Percentiles rank a stretch among this genome's conserved stretches.
Conservation (phyloP, 2,113 vertebrate species). For the Ia io region DNA sequence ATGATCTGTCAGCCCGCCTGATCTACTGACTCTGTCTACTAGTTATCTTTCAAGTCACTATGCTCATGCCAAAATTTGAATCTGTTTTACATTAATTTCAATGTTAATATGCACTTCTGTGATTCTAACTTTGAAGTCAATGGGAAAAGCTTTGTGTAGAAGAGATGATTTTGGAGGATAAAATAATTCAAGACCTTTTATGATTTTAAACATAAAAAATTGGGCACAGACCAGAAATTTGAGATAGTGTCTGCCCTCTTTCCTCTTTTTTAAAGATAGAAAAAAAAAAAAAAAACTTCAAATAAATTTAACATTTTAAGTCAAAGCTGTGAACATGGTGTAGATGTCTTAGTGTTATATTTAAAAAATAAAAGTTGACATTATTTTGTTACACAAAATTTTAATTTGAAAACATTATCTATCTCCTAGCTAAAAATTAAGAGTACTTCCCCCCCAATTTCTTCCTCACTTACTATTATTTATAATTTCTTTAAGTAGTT, state of each 20-base stretch:
- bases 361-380: conserved; percentile 16
- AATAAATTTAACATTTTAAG: background rate
- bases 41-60: conserved; percentile 34
- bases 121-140: conserved; percentile 47
- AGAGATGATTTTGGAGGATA: background rate
- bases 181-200: conserved; percentile 43
- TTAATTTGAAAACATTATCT: conserved; percentile 15
- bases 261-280: background rate
- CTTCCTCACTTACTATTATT: background rate
- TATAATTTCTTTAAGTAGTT: conserved; percentile 13
- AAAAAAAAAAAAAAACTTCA: background rate
- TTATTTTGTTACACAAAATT: conserved; percentile 7
- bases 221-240: background rate
- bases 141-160: background rate
- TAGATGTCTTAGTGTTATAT: background rate
- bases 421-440: background rate
- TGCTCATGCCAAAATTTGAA: conserved; percentile 21
- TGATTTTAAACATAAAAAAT: background rate
- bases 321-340: background rate
- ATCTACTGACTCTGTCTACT: background rate
- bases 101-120: conserved; percentile 18
- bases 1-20: background rate
- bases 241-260: background rate
- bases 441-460: background rate
- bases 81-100: conserved; percentile 55